These are phyloP conservation scores for Daphoenositta chrysoptera DNA, from an alignment of 2,113 vertebrate species.

Conservation along the genomic window DNA sequence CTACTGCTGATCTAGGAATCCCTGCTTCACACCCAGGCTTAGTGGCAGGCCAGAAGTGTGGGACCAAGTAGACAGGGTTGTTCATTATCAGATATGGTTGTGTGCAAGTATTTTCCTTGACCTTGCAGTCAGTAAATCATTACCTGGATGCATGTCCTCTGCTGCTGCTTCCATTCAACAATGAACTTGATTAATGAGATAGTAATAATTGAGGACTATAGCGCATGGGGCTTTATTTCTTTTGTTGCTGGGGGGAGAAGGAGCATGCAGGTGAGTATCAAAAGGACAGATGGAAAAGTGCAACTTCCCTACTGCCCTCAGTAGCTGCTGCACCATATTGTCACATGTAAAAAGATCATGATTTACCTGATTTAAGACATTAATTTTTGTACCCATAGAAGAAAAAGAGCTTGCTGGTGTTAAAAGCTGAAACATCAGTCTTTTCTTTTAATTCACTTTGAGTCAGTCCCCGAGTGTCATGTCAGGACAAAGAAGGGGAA, in stretches of 20 bases:
- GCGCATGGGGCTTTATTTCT: not conserved
- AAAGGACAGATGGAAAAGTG: not conserved
- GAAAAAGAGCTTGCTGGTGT: not conserved
- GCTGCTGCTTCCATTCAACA: not conserved
- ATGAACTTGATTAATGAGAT: not conserved
- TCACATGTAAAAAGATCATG: not conserved
- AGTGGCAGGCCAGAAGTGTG: not conserved
- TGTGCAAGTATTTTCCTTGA: not conserved
- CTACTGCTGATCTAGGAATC: not conserved
- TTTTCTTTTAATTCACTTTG: not conserved
- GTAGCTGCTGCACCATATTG: not conserved
- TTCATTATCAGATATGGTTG: not conserved
- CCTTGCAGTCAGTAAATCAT: not conserved
- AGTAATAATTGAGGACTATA: not conserved
- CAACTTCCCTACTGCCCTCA: not conserved
- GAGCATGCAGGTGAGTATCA: not conserved
- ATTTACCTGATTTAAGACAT: not conserved
- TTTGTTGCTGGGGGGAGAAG: not conserved
- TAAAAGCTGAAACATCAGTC: not conserved
- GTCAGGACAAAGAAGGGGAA: not conserved
- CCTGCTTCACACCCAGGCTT: not conserved
- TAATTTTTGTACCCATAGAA: not conserved
- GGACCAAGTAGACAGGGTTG: not conserved
- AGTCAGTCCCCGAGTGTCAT: fast-evolving
- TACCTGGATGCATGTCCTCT: not conserved